Evolutionary conservation across 2,888 invertebrate species (phyloP).

Genomic region (Hartigia nigra): DNA sequence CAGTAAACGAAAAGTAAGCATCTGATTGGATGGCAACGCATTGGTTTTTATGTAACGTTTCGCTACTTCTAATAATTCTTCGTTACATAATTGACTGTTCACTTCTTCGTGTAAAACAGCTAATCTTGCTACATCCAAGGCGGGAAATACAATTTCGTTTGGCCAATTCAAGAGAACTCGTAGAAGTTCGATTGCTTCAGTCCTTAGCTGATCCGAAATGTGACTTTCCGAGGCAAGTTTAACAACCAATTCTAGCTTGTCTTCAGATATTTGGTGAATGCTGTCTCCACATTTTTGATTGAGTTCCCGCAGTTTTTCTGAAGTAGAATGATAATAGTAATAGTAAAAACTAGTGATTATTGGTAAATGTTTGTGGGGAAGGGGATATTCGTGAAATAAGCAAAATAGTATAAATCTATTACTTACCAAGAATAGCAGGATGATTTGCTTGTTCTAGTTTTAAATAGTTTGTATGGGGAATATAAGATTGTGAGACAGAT

Average conservation of each 20-base stretch:
- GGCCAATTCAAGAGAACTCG: conserved; percentile 55
- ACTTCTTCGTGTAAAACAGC: conserved; percentile 80
- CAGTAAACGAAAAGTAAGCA: conserved; percentile 81
- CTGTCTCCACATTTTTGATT: conserved; percentile 73
- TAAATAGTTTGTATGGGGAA: conserved; percentile 69
- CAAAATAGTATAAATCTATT: conserved; percentile 55
- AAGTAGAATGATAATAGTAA: conserved; percentile 24
- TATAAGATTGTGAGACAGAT: conserved; percentile 56
- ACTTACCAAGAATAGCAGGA: conserved; percentile 78
- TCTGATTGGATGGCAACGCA: conserved; percentile 76
- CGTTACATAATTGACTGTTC: conserved; percentile 68
- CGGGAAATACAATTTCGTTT: conserved; percentile 84
- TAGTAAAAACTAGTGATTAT: background rate
- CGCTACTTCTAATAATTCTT: conserved; percentile 64
- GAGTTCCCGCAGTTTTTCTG: conserved; percentile 71
- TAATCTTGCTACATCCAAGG: conserved; percentile 86
- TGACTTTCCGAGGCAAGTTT: conserved; percentile 68
- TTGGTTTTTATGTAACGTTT: conserved; percentile 63
- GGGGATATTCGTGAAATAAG: background rate
- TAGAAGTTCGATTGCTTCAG: conserved; percentile 40
- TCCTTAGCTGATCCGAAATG: conserved; percentile 28
- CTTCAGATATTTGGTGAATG: conserved; percentile 68
- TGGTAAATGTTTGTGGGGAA: background rate
- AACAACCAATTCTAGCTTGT: conserved; percentile 72
- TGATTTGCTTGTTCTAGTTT: conserved; percentile 85